These are phyloP conservation scores for Platorchestia sp. DNA, from an alignment of 1,140 invertebrate genomes.

Conservation along the genomic window DNA sequence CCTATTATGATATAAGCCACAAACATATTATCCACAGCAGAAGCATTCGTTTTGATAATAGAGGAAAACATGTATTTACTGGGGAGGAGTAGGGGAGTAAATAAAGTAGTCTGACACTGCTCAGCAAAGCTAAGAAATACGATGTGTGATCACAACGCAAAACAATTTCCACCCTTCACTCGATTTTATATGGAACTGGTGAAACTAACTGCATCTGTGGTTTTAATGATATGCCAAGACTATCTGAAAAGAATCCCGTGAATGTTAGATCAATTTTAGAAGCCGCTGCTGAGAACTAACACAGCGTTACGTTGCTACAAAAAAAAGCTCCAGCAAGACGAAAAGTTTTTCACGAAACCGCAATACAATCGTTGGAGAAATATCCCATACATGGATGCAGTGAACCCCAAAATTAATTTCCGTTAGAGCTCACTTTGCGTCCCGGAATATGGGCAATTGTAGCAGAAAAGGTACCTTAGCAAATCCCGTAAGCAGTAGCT, in stretches of 20 bases:
- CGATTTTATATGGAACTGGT: background rate
- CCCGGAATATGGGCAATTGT: background rate
- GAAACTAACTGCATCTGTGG: background rate
- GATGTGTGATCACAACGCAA: background rate
- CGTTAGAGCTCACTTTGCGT: background rate
- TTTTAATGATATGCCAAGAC: background rate
- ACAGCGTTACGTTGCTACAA: background rate
- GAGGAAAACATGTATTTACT: background rate
- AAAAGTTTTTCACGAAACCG: background rate
- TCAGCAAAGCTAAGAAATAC: background rate
- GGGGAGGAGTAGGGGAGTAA: no score
- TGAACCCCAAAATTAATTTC: conserved; percentile 23
- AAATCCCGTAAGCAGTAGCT: background rate
- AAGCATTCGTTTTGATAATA: background rate
- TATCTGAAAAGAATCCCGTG: background rate
- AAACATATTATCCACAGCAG: background rate
- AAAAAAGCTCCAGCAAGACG: background rate
- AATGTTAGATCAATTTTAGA: background rate
- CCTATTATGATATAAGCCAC: background rate
- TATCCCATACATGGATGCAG: background rate
- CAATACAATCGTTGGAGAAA: background rate
- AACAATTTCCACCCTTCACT: background rate
- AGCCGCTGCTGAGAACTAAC: no score
- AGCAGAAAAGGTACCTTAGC: background rate
- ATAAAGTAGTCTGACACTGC: background rate